Base-by-base conservation (phyloP, 2,113 vertebrate species). In the Rissa tridactyla region DNA sequence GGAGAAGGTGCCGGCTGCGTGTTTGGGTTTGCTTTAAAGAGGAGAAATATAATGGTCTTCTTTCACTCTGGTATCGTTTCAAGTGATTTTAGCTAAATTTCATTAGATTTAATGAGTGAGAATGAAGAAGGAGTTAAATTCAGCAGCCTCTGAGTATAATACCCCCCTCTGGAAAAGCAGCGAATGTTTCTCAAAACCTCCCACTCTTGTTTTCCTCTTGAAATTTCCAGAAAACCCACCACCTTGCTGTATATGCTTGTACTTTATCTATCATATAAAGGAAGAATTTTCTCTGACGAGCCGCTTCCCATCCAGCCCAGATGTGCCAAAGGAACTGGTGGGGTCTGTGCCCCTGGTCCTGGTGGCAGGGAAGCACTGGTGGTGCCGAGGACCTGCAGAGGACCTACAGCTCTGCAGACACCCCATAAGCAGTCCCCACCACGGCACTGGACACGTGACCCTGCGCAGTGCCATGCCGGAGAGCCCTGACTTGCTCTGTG, bases 401-500 rank as follows among this genome's bases (percentile, higher is more conserved):
- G 26, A 51, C 32, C 36, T 5, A 0, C 30, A 57, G 47, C 36
- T 76, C 62, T 42, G 38, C 19, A 10, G 77, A 32, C 4, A 29
- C 26, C 49, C 55, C 1, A 1, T 49, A 42, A 76, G n/a, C n/a
- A 32, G 17, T 34, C 16, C 51, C 51, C 19, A 26, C n/a, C 2
- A 1, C 18, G 1, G 1, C 38, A 14, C 51, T 0, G 4, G n/a
- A 22, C 47, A 34, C 42, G 36, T 1, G 0, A 20, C 22, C 44
- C 60, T n/a, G 52, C 9, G 14, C 70, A 29, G 32, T 8, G 1
- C 78, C 0, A 0, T 57, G n/a, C 55, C 0, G 3, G 20, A n/a
- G 7, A 2, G 7, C 40, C 54, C 30, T 17, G 57, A 15, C 49
- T 58, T 51, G 57, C 21, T 76, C n/a, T 29, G n/a, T 1, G 1